Percentiles rank a stretch among this genome's conserved stretches.
Conservation (phyloP, 2,888 invertebrate species). For the Leptopilina myrica region DNA sequence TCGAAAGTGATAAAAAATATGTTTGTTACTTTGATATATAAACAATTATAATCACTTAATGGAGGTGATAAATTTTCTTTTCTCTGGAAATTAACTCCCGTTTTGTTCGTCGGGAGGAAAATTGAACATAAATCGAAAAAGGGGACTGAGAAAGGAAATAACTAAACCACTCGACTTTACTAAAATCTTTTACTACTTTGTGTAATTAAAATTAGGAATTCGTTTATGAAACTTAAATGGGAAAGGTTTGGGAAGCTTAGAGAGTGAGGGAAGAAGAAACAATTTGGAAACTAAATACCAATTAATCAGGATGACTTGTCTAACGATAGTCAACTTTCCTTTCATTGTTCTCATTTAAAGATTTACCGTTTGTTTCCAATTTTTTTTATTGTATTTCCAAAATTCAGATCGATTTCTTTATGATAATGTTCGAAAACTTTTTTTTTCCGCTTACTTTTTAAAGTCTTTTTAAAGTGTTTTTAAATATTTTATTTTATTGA, state of each 20-base stretch:
- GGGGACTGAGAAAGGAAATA: not conserved
- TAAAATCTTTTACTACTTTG: conserved; percentile 7
- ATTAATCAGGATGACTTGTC: too few relatives aligned
- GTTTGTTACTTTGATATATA: not conserved
- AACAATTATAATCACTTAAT: not conserved
- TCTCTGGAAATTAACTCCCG: not conserved
- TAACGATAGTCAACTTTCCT: not conserved
- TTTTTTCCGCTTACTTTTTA: too few relatives aligned
- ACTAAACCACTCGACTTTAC: not conserved
- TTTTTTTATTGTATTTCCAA: too few relatives aligned
- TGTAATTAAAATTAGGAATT: conserved; percentile 3
- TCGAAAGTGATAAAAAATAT: not conserved
- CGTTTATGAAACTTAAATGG: not conserved
- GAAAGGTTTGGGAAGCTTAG: too few relatives aligned
- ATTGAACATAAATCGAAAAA: not conserved
- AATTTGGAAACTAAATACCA: too few relatives aligned
- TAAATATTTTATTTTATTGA: too few relatives aligned
- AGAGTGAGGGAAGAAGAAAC: too few relatives aligned
- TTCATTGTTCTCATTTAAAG: not conserved
- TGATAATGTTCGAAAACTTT: too few relatives aligned
- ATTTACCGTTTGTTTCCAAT: too few relatives aligned
- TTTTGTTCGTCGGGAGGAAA: not conserved
- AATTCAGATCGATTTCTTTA: too few relatives aligned
- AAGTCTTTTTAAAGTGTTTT: too few relatives aligned
- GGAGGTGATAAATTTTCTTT: not conserved